phyloP scores from a whole-genome alignment of 2,888 invertebrate genomes.

The Salpingus planirostris region DNA sequence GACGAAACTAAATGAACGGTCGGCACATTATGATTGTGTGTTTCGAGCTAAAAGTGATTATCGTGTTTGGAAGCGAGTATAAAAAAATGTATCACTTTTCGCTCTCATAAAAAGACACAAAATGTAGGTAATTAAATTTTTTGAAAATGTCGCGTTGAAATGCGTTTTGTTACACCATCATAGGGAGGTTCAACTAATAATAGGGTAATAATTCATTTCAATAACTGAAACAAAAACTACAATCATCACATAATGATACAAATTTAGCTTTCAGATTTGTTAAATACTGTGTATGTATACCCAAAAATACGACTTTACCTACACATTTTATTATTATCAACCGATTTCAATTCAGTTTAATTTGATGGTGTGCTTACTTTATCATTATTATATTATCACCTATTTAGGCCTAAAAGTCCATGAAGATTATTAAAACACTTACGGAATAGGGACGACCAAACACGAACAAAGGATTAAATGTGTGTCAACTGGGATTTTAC shows the following conservation, averaged over 20 bases:
- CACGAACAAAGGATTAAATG: too few species aligned
- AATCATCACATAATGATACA: too few species aligned
- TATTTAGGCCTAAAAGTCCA: constrained; percentile 10
- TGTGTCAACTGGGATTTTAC: not conserved
- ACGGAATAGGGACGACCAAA: constrained; percentile 12
- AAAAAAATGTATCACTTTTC: too few species aligned
- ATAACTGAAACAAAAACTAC: too few species aligned
- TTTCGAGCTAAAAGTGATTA: too few species aligned
- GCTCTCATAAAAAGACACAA: constrained; percentile 6
- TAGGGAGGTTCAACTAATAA: constrained; percentile 6
- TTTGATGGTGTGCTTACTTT: too few species aligned
- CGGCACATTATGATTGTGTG: too few species aligned
- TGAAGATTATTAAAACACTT: constrained; percentile 5
- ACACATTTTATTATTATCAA: constrained; percentile 4
- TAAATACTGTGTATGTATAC: constrained; percentile 5
- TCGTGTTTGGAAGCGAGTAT: too few species aligned
- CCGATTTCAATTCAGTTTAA: constrained; percentile 10
- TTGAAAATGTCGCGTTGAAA: constrained; percentile 10
- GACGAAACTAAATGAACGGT: too few species aligned
- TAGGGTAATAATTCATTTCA: too few species aligned
- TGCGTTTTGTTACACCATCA: constrained; percentile 12
- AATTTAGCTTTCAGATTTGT: too few species aligned
- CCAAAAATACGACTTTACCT: constrained; percentile 7
- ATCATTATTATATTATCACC: too few species aligned
- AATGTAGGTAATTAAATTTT: constrained; percentile 9